A percentile compares a stretch with the other conserved stretches of the same genome.
Evolutionary conservation across 2,888 invertebrate genomes (phyloP).

Genomic region (Plutella xylostella): DNA sequence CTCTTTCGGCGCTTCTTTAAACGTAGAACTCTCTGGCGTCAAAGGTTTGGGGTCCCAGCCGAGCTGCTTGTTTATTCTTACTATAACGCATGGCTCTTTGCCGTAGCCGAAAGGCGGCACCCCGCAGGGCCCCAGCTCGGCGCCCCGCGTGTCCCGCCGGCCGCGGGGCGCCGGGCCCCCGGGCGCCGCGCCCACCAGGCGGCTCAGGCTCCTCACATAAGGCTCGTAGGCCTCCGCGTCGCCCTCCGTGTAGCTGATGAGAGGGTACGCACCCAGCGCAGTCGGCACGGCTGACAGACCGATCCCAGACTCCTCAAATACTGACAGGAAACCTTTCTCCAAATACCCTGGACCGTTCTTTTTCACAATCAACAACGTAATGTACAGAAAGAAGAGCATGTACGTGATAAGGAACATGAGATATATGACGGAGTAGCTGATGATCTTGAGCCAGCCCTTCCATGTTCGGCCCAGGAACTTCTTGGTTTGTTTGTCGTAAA

Average conservation of each 20-base stretch:
- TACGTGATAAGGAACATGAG: constrained; percentile 40
- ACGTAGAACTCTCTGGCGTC: constrained; percentile 24
- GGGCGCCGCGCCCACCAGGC: constrained; percentile 24
- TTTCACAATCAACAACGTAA: constrained; percentile 32
- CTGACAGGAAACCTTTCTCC: constrained; percentile 22
- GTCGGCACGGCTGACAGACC: constrained; percentile 47
- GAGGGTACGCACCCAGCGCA: constrained; percentile 29
- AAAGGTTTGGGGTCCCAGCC: constrained; percentile 45
- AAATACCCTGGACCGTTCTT: too few relatives aligned
- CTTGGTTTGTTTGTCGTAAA: constrained; percentile 33
- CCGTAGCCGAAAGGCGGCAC: constrained; percentile 47
- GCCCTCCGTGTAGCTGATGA: constrained; percentile 44
- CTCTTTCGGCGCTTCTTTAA: constrained; percentile 27
- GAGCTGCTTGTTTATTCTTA: constrained; percentile 46
- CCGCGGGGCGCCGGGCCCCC: constrained; percentile 27
- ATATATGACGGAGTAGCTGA: constrained; percentile 39
- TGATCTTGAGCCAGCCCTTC: constrained; percentile 38
- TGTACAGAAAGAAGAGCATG: constrained; percentile 35
- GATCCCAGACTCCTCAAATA: constrained; percentile 34
- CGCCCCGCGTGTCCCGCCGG: constrained; percentile 11
- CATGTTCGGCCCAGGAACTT: constrained; percentile 35
- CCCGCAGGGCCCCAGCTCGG: constrained; percentile 43
- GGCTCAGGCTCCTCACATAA: constrained; percentile 40
- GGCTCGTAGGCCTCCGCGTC: constrained; percentile 32
- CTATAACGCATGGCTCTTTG: constrained; percentile 40